Evolutionary conservation across 2,113 vertebrate genomes (phyloP), one percentile per base, ranked within the genome.

Genomic region (Aleadryas rufinucha): DNA sequence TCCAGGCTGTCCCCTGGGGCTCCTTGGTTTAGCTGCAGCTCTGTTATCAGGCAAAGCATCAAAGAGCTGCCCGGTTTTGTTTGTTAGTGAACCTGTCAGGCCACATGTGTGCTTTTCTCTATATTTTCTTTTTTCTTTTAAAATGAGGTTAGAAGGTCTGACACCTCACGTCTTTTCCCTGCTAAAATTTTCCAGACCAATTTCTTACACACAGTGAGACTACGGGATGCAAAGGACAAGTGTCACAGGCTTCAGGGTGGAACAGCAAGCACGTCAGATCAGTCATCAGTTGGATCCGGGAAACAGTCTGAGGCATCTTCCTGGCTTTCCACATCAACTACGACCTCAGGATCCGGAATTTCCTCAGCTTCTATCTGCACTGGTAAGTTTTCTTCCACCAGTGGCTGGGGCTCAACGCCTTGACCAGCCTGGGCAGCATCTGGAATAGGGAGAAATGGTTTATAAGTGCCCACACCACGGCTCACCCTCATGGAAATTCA

Each of bases 251-350:
- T 64, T 84, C 60, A 76, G 60, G 21, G 42, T 26, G 9, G 64
- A 60, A 64, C 10, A 76, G 56, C 53, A 78, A 93, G 41, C 37
- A 13, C 3, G 47, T 45, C 89, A 71, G 45, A 45, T 97, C 89
- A 97, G 78, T 93, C 79, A 84, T 96, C 96, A 83, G 37, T 4
- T 52, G 96, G 96, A 70, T 96, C 94, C 0, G 35, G 93, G 66
- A 96, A 96, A 89, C 37, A 89, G 76, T 97, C 95, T 0, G 95
- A 89, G 45, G 78, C 45, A 14, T 87, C 64, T 75, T 93, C 94
- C 59, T 93, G 87, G 53, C 64, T 93, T 84, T 87, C 88, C 27
- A 69, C 75, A 24, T 95, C 89, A 59, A 83, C 70, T 31, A 87
- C 21, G 37, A 96, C 82, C 52, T 89, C 95, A 71, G 82, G 79